Percentiles rank a stretch among this genome's conserved stretches.
These are phyloP conservation scores for Melinaea menophilus DNA, from an alignment of 2,888 invertebrate genomes.

Conservation along the genomic window DNA sequence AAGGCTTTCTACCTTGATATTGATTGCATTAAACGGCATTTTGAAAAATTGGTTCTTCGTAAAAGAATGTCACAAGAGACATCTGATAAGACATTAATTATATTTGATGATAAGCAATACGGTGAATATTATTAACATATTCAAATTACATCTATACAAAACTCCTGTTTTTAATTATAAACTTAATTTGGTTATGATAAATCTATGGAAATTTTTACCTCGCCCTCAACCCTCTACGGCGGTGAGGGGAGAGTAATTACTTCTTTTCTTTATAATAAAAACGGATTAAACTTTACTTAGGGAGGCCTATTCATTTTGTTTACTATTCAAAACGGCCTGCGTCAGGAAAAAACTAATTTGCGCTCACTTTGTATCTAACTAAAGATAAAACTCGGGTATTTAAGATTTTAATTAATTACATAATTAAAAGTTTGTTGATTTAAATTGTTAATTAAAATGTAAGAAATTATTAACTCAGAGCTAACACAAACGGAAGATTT, in stretches of 20 bases:
- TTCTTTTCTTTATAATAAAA: constrained; percentile 79
- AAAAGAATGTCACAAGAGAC: background rate
- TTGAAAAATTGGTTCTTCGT: no score
- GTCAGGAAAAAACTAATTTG: constrained; percentile 72
- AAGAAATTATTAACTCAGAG: background rate
- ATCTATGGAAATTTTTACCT: constrained; percentile 78
- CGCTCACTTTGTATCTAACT: constrained; percentile 55
- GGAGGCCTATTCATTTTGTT: constrained; percentile 75
- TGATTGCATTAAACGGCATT: no score
- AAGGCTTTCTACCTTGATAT: no score
- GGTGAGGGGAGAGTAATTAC: constrained; percentile 77
- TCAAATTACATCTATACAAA: constrained; percentile 75
- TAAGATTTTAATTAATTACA: constrained; percentile 60
- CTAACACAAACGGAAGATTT: background rate
- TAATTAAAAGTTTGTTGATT: constrained; percentile 21
- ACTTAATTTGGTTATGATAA: constrained; percentile 78
- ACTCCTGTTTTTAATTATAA: constrained; percentile 78
- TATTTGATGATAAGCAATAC: constrained; percentile 50
- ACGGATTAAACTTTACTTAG: constrained; percentile 79
- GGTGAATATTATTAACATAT: constrained; percentile 70
- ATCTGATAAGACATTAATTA: constrained; percentile 36
- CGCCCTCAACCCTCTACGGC: constrained; percentile 70
- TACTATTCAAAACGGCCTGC: constrained; percentile 73
- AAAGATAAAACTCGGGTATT: constrained; percentile 47
- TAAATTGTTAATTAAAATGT: constrained; percentile 31